Conservation (phyloP, 2,113 vertebrate species). For the Tinamus guttatus region DNA sequence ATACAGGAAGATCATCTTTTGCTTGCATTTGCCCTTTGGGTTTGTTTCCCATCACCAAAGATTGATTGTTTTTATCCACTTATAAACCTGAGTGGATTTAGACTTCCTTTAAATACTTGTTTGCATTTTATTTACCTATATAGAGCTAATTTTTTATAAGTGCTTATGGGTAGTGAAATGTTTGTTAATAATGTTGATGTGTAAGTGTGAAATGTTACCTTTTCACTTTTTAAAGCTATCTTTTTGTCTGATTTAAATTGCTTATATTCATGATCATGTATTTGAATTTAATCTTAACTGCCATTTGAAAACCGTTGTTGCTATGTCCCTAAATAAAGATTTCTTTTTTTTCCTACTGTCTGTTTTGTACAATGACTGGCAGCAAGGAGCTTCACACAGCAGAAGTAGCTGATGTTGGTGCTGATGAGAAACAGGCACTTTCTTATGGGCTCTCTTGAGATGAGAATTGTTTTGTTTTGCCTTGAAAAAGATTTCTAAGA, state of each 20-base stretch:
- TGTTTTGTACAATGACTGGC: not conserved
- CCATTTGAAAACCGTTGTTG: not conserved
- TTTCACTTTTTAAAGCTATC: not conserved
- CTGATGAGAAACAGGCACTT: not conserved
- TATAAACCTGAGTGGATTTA: not conserved
- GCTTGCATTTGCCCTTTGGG: not conserved
- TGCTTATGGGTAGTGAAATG: not conserved
- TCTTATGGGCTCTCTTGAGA: not conserved
- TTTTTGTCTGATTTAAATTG: not conserved
- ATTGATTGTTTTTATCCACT: not conserved
- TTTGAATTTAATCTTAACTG: not conserved
- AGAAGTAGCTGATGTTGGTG: not conserved
- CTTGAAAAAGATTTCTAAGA: not conserved
- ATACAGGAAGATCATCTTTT: not conserved
- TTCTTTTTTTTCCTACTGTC: not conserved
- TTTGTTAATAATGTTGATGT: not conserved
- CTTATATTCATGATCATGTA: not conserved
- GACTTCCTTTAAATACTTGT: not conserved
- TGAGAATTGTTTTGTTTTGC: not conserved
- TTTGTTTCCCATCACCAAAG: not conserved
- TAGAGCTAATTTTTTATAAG: not conserved
- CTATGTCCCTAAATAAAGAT: slow-evolving; percentile 21
- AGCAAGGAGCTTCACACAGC: not conserved
- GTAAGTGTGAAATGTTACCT: not conserved
- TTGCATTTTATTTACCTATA: not conserved